A percentile compares a stretch with the other conserved stretches of the same genome.
Conservation (phyloP, 2,113 vertebrate genomes). For the Clarias batrachus region DNA sequence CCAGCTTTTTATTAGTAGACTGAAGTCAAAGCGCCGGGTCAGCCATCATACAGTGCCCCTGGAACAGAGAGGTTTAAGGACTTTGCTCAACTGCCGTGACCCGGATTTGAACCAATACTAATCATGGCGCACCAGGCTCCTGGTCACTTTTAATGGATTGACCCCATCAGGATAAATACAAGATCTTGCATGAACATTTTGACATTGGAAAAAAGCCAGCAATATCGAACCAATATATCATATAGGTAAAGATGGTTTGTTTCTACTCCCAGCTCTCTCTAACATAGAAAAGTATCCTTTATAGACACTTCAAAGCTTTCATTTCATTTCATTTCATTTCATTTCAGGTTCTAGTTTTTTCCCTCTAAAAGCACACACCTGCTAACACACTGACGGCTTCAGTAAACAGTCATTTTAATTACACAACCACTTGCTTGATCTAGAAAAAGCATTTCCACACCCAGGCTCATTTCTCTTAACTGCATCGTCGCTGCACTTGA, state of each 20-base stretch:
- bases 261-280: background rate
- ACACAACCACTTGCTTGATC: background rate
- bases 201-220: background rate
- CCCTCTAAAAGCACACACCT: background rate
- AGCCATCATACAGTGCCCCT: too few relatives aligned
- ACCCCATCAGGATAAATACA: background rate
- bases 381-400: background rate
- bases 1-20: too few relatives aligned
- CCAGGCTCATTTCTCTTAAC: background rate
- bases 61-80: too few relatives aligned
- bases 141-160: background rate
- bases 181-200: background rate
- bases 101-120: too few relatives aligned
- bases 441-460: background rate
- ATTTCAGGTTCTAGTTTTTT: background rate
- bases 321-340: background rate
- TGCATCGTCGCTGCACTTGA: background rate
- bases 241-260: background rate
- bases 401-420: background rate
- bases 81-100: too few relatives aligned
- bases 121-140: too few relatives aligned
- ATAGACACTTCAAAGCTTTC: background rate
- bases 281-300: background rate
- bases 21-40: too few relatives aligned
- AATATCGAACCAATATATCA: background rate